These are phyloP conservation scores for Clitarchus hookeri DNA, from an alignment of 2,888 invertebrate genomes.

Conservation along the genomic window DNA sequence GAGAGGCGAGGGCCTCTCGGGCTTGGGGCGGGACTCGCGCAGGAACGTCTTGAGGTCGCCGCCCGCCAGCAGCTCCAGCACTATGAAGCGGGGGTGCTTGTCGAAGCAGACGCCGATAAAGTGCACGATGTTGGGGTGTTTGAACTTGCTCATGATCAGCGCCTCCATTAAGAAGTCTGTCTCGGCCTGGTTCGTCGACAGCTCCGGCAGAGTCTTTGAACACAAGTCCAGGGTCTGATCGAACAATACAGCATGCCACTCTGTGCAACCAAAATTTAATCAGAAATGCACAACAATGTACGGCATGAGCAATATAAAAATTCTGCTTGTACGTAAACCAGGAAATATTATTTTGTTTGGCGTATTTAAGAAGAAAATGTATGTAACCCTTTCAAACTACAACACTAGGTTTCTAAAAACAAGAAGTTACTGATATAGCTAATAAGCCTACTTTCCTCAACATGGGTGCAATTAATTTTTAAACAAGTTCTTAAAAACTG, in stretches of 20 bases:
- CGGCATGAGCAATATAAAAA: no score
- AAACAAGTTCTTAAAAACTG: no score
- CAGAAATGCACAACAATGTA: no score
- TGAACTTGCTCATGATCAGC: conserved; percentile 97
- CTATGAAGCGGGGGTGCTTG: conserved; percentile 90
- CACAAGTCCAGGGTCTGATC: conserved; percentile 32
- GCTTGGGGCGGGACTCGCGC: conserved; percentile 86
- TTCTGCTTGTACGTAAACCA: no score
- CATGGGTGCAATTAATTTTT: no score
- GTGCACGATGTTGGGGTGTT: conserved; percentile 94
- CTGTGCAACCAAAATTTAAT: not conserved
- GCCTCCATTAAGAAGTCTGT: conserved; percentile 98
- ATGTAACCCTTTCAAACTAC: no score
- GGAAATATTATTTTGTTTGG: no score
- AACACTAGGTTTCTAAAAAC: no score
- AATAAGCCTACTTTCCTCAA: no score
- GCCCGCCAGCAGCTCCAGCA: conserved; percentile 91
- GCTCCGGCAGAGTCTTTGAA: conserved; percentile 78
- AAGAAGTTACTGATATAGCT: no score
- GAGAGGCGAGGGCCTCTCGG: conserved; percentile 71
- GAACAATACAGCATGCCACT: conserved; percentile 22
- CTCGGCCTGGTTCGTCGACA: conserved; percentile 90
- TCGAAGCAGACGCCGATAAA: conserved; percentile 98
- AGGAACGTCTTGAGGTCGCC: conserved; percentile 96
- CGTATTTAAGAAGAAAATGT: no score